Evolutionary conservation across 2,113 vertebrate genomes (phyloP), one percentile per base, ranked within the genome.

Genomic region (Columbina picui): DNA sequence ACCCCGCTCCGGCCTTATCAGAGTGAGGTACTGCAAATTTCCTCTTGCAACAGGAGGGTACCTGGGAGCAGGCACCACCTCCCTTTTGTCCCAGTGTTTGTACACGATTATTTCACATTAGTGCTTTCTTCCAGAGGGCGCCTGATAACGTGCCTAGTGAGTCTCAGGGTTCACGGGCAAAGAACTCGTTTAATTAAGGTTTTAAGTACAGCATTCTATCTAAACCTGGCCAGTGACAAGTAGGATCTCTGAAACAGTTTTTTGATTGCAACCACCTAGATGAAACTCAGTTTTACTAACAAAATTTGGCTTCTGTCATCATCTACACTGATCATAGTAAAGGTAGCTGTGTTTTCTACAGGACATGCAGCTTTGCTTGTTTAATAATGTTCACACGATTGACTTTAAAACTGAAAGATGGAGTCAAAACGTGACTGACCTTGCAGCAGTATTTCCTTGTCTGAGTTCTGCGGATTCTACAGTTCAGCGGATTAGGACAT

Each of bases 1-100:
- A 1, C 99, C 99, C 77, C 99, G 99, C 90, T 99, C 99, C 17
- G 99, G 99, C 71, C 98, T 99, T 92, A 99, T 99, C 93, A 98
- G 99, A 96, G 99, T 99, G 95, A 98, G 99, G 99, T 99, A 98
- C 47, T 89, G 38, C 47, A n/a, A 5, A 4, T 74, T 49, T 68
- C 14, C 8, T 22, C 45, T 77, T 38, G 2, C 50, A 68, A 2
- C 71, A 81, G 38, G 45, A 76, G 50, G 47, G 61, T 26, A 5
- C 41, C 75, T 56, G 75, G 61, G 30, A 38, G 39, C 38, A 86
- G 80, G 36, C 38, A 32, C 85, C 87, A 82, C 26, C 57, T 96
- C 34, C 64, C 29, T 74, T 23, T 47, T 80, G 10, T 81, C 60
- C 21, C 68, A 71, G 41, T 38, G 6, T 22, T 78, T 89, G 32